Evolutionary conservation across 1,140 invertebrate genomes (phyloP).

Genomic region (Nasonia vitripennis): DNA sequence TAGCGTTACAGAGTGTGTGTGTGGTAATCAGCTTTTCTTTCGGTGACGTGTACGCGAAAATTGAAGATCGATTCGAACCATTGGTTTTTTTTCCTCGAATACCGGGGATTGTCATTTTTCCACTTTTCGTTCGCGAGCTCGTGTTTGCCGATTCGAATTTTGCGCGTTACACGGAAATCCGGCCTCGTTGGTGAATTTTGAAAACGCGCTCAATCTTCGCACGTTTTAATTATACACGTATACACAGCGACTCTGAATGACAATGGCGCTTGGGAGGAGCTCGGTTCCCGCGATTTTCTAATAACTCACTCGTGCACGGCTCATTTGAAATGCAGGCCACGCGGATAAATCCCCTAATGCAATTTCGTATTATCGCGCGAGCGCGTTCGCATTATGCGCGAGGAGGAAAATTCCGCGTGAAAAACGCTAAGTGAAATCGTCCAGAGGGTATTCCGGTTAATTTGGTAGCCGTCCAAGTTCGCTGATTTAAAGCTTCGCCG

Average conservation of each 20-base stretch:
- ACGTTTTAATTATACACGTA: too few relatives aligned
- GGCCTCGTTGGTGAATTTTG: too few relatives aligned
- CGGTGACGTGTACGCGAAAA: background rate
- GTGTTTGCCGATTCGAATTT: too few relatives aligned
- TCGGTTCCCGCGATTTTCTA: background rate
- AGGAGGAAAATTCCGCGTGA: background rate
- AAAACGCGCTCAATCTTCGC: too few relatives aligned
- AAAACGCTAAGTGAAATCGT: constrained; percentile 11
- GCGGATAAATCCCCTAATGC: too few relatives aligned
- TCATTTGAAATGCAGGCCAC: background rate
- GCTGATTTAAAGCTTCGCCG: background rate
- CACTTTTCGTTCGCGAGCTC: too few relatives aligned
- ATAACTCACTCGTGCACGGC: background rate
- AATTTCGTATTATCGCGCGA: too few relatives aligned
- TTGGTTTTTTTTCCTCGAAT: background rate
- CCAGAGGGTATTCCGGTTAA: constrained; percentile 16
- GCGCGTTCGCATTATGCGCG: background rate
- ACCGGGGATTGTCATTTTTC: background rate
- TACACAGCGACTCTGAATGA: too few relatives aligned
- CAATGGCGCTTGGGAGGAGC: too few relatives aligned
- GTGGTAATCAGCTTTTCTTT: constrained; percentile 18
- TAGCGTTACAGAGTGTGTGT: background rate
- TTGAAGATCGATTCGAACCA: background rate
- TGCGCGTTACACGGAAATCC: too few relatives aligned
- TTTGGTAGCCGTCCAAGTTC: constrained; percentile 18